phyloP scores from a whole-genome alignment of 2,888 invertebrate species.

The Agrochola macilenta region DNA sequence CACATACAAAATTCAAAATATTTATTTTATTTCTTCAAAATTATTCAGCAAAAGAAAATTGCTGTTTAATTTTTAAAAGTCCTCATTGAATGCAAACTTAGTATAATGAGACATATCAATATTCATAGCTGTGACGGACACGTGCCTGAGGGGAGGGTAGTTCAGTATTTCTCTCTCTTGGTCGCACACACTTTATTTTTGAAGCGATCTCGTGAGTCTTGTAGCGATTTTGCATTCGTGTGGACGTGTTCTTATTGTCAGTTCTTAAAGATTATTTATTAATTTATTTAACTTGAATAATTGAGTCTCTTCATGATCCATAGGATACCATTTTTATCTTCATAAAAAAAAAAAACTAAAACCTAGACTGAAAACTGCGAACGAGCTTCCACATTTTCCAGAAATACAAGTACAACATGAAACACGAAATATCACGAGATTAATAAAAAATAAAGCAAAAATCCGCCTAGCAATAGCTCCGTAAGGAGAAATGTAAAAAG shows the following conservation, averaged over 20 bases:
- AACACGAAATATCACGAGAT: not conserved
- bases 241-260: slow-evolving; percentile 24
- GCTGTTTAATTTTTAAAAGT: slow-evolving; percentile 45
- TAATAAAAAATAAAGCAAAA: slow-evolving; percentile 29
- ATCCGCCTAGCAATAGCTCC: slow-evolving; percentile 21
- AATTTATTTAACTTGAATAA: not conserved
- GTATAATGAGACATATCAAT: slow-evolving; percentile 79
- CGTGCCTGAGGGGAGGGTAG: slow-evolving; percentile 75
- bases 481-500: slow-evolving; percentile 55
- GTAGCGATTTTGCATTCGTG: slow-evolving; percentile 40
- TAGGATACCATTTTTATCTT: not conserved
- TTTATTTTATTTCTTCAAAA: not conserved
- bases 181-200: slow-evolving; percentile 40
- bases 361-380: not conserved
- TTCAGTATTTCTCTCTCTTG: slow-evolving; percentile 29
- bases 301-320: not conserved
- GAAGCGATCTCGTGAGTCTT: slow-evolving; percentile 29
- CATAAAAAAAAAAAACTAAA: not conserved
- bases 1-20: too few species aligned
- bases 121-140: slow-evolving; percentile 78
- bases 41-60: slow-evolving; percentile 14
- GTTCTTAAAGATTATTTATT: slow-evolving; percentile 4
- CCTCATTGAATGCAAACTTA: slow-evolving; percentile 55
- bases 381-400: not conserved
- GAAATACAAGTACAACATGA: not conserved